Conservation (phyloP, 2,797 vertebrate species). For the Phrynocephalus forsythii region DNA sequence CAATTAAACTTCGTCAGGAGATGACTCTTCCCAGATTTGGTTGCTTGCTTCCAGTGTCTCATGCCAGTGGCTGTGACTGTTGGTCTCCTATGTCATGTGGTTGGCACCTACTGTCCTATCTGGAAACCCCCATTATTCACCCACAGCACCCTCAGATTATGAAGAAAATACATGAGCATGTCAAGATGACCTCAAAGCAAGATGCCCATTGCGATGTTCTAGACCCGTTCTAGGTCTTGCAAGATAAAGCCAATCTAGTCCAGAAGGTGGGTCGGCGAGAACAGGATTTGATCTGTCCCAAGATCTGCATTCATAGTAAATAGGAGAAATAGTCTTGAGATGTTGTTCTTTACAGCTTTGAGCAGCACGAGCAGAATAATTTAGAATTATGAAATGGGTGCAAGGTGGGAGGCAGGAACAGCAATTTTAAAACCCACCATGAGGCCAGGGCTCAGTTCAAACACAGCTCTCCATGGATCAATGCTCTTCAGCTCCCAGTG, state of each 20-base stretch:
- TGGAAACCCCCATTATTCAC: slow-evolving; percentile 18
- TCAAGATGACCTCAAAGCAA: background rate
- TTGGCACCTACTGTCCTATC: background rate
- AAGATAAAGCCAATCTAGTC: background rate
- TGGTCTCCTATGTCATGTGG: background rate
- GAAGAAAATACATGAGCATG: background rate
- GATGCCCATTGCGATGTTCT: background rate
- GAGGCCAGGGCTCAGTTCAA: no score
- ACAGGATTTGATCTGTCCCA: background rate
- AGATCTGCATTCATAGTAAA: background rate
- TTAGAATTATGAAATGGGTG: background rate
- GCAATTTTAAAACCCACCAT: background rate
- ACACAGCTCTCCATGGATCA: no score
- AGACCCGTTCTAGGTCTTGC: background rate
- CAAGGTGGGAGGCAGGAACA: background rate
- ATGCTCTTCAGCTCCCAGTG: no score
- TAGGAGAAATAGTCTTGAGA: no score
- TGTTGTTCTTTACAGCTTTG: background rate
- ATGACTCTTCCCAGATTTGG: background rate
- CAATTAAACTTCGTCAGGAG: background rate
- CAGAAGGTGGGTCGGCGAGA: background rate
- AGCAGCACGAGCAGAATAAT: background rate
- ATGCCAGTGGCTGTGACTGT: background rate
- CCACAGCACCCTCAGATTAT: fast-evolving
- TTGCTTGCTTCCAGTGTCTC: background rate